Evolutionary conservation across 2,888 invertebrate species (phyloP), one percentile per base, ranked within the genome.

Genomic region (Mamestra brassicae): DNA sequence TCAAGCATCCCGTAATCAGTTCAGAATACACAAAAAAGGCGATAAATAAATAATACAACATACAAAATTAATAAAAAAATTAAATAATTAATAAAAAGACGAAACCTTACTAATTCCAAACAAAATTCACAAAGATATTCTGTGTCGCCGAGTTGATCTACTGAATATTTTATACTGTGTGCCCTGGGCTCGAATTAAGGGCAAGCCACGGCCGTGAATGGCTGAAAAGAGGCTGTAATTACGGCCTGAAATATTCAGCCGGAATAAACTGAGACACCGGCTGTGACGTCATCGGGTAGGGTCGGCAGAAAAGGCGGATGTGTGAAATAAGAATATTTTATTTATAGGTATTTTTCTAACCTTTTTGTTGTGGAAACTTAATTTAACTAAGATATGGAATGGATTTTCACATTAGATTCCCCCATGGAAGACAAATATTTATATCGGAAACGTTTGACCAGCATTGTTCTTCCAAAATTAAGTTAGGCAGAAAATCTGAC

Each of bases 161-260:
- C 89, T 85, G 86, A 66, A 70, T 81, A 38, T 57, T 84, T 67
- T 78, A 79, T 47, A 76, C 87, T 83, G 72, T 81, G 85, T 42
- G 26, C 79, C 65, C 74, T 80, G 88, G 75, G 85, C 89, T 88
- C 87, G 89, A 92, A 92, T 91, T 90, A 92, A 91, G 90, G 91
- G 87, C 89, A 74, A 85, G 80, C 85, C 82, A 78, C 86, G 87
- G 83, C 89, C 88, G 87, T 87, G 89, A 89, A 87, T 87, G 91
- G 81, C 83, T 93, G 92, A 93, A 94, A 94, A 93, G 94, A 91
- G 89, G 85, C 89, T 89, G 93, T 94, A 94, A 95, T 95, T 95
- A 94, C 91, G 88, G 88, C 83, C 92, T 95, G 92, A 94, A 94
- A 94, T 94, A 94, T 94, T 95, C 94, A 94, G 73, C 91, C 90